A percentile compares a stretch with the other conserved stretches of the same genome.
Conservation (phyloP, 2,113 vertebrate species). For the Edolisoma coerulescens region DNA sequence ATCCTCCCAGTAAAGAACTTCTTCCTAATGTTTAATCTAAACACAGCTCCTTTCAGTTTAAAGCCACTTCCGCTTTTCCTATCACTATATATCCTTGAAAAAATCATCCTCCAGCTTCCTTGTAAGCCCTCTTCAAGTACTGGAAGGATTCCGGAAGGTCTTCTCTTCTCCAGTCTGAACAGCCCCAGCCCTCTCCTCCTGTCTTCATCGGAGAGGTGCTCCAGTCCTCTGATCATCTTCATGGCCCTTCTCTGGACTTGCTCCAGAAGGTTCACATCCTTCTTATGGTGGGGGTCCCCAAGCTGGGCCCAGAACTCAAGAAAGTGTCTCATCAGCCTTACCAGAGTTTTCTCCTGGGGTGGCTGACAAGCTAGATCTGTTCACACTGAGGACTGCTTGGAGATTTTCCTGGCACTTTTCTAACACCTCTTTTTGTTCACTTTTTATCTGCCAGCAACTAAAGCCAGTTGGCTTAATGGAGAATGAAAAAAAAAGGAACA, state of each 20-base stretch:
- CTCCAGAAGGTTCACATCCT: not conserved
- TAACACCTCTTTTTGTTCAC: constrained; percentile 36
- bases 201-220: not conserved
- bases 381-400: not conserved
- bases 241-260: not conserved
- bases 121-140: not conserved
- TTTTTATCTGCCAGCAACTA: constrained; percentile 4
- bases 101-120: not conserved
- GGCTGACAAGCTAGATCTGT: not conserved
- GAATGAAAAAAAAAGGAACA: not conserved
- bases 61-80: not conserved
- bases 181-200: not conserved
- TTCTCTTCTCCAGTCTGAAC: not conserved
- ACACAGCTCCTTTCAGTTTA: not conserved
- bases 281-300: not conserved
- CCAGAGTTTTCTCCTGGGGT: not conserved
- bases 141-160: not conserved
- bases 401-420: constrained; percentile 4
- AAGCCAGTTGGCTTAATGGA: not conserved
- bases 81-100: not conserved
- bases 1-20: not conserved
- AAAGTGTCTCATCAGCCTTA: not conserved
- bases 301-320: not conserved
- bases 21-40: not conserved
- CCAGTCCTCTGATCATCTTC: not conserved